Evolutionary conservation across 2,888 invertebrate species (phyloP).

Genomic region (Strigamia maritima): DNA sequence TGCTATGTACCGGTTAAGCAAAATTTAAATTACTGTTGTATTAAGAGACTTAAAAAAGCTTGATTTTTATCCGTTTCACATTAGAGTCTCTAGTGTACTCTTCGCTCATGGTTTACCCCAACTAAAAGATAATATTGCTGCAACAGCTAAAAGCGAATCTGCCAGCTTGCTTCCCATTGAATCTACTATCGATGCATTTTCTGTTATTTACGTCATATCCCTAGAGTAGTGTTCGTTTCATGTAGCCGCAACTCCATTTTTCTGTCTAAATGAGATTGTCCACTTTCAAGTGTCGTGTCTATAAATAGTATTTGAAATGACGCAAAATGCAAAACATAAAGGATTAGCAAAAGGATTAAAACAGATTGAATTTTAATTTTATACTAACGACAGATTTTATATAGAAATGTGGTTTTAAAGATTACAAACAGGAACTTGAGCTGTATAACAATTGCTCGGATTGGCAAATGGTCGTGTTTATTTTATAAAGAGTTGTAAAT

Average conservation of each 20-base stretch:
- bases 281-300: neutral
- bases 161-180: neutral
- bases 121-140: neutral
- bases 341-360: neutral
- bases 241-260: neutral
- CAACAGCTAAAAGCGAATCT: neutral
- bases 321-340: neutral
- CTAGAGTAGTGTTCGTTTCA: neutral
- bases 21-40: too few species aligned
- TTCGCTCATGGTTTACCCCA: neutral
- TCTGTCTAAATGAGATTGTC: conserved; percentile 3
- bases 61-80: neutral
- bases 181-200: neutral
- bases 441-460: too few species aligned
- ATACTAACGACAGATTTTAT: neutral
- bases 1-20: too few species aligned
- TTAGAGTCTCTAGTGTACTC: neutral
- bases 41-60: neutral
- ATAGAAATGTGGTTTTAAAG: too few species aligned
- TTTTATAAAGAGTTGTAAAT: too few species aligned
- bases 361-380: neutral
- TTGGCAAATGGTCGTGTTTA: too few species aligned
- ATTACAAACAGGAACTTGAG: too few species aligned
- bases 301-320: neutral
- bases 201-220: neutral